These are phyloP conservation scores for Toxotes lorentzi DNA, from an alignment of 2,797 vertebrate genomes.

Conservation along the genomic window DNA sequence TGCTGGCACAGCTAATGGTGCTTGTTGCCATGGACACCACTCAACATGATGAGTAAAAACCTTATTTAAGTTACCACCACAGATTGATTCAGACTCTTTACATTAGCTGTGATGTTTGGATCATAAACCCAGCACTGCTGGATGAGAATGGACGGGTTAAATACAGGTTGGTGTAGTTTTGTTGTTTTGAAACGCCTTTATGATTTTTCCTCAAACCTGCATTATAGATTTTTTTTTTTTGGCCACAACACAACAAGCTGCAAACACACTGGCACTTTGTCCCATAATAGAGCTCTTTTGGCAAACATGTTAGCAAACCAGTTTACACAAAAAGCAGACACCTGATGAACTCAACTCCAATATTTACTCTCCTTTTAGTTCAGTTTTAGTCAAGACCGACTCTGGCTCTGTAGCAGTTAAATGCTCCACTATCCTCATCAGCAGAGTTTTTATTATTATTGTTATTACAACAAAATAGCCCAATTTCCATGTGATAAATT, in stretches of 20 bases:
- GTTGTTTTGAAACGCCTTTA: too few species aligned
- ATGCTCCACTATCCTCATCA: too few species aligned
- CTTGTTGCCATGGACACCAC: constrained; percentile 60
- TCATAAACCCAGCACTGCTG: neutral
- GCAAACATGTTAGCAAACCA: too few species aligned
- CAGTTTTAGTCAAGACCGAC: too few species aligned
- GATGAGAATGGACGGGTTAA: neutral
- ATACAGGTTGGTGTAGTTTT: neutral
- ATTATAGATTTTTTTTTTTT: neutral
- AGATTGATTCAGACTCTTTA: constrained; percentile 34
- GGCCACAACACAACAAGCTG: neutral
- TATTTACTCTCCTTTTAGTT: too few species aligned
- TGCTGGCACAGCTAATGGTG: constrained; percentile 9
- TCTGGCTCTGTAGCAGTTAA: too few species aligned
- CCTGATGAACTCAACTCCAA: too few species aligned
- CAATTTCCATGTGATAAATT: neutral
- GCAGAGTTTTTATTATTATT: too few species aligned
- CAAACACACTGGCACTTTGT: neutral
- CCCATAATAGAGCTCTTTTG: neutral
- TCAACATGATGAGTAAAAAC: too few species aligned
- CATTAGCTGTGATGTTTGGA: neutral
- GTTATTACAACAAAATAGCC: too few species aligned
- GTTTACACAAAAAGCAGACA: too few species aligned
- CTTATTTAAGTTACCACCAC: constrained; percentile 28
- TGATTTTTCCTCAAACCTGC: neutral